Evolutionary conservation across 2,888 invertebrate genomes (phyloP).

Genomic region (Proisotoma minuta): DNA sequence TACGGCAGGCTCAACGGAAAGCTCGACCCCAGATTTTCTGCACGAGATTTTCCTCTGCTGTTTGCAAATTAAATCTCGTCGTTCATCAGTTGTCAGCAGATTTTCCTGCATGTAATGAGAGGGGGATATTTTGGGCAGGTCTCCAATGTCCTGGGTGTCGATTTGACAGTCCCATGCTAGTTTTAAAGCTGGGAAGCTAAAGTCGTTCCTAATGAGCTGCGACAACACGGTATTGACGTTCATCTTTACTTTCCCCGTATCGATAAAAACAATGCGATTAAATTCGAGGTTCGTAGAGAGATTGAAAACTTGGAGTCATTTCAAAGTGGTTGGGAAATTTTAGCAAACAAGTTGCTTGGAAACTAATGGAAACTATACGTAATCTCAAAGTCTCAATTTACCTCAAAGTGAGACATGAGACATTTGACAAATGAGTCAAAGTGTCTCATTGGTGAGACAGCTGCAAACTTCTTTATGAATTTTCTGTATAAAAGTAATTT

Average conservation of each 20-base stretch:
- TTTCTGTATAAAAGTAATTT: too few species aligned
- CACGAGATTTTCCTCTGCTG: conserved; percentile 36
- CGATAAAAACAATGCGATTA: too few species aligned
- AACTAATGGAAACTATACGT: too few species aligned
- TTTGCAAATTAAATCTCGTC: conserved; percentile 31
- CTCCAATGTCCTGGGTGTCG: conserved; percentile 14
- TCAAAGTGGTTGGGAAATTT: background rate
- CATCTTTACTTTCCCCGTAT: too few species aligned
- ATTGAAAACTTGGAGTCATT: background rate
- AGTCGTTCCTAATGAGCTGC: conserved; percentile 28
- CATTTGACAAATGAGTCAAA: too few species aligned
- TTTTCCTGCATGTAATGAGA: conserved; percentile 39
- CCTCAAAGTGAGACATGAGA: too few species aligned
- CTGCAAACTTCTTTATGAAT: too few species aligned
- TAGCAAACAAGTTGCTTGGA: too few species aligned
- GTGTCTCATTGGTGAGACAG: too few species aligned
- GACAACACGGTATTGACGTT: conserved; percentile 27
- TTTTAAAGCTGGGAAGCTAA: conserved; percentile 38
- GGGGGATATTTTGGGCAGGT: conserved; percentile 39
- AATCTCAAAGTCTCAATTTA: too few species aligned
- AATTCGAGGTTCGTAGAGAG: background rate
- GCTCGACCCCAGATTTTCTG: conserved; percentile 25
- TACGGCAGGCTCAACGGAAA: conserved; percentile 32
- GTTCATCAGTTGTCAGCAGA: conserved; percentile 29
- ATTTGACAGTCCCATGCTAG: conserved; percentile 40